These are phyloP conservation scores for Zaprionus africanus DNA, from an alignment of 1,140 invertebrate genomes.

Conservation along the genomic window DNA sequence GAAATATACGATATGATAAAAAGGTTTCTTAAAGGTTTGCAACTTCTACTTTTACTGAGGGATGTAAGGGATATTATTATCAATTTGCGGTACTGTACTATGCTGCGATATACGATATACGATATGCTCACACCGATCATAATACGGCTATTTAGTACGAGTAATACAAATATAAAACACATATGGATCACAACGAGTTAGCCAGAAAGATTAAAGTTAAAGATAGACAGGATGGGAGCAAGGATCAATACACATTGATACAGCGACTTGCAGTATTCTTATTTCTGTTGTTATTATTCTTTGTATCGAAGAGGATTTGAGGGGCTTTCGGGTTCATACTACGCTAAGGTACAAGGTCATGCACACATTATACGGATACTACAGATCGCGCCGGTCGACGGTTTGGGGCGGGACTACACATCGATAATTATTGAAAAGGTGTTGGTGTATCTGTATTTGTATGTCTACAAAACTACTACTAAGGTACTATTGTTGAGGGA, in stretches of 20 bases:
- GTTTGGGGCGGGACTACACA: slow-evolving; percentile 50
- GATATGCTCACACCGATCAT: slow-evolving; percentile 49
- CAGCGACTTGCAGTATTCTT: slow-evolving; percentile 37
- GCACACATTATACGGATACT: slow-evolving; percentile 57
- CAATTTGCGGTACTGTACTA: slow-evolving; percentile 8
- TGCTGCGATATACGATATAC: slow-evolving; percentile 8
- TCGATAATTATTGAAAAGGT: slow-evolving; percentile 37
- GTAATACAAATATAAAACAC: slow-evolving; percentile 34
- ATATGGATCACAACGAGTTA: slow-evolving; percentile 49
- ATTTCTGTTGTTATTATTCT: slow-evolving; percentile 12
- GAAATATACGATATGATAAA: slow-evolving; percentile 51
- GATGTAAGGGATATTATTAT: slow-evolving; percentile 5
- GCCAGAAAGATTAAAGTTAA: slow-evolving; percentile 23
- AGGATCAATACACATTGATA: slow-evolving; percentile 12
- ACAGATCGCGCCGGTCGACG: slow-evolving; percentile 29
- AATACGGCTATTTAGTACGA: slow-evolving; percentile 37
- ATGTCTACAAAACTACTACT: slow-evolving; percentile 80
- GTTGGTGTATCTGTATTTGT: slow-evolving; percentile 15
- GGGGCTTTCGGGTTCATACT: slow-evolving; percentile 10
- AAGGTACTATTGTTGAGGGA: slow-evolving; percentile 66
- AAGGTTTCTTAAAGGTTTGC: slow-evolving; percentile 15
- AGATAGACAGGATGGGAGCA: background rate
- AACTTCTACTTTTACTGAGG: slow-evolving; percentile 23
- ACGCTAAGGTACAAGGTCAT: slow-evolving; percentile 43
- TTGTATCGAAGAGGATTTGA: background rate